Conservation (phyloP, 2,888 invertebrate species). For the Agrenia bidenticulata region DNA sequence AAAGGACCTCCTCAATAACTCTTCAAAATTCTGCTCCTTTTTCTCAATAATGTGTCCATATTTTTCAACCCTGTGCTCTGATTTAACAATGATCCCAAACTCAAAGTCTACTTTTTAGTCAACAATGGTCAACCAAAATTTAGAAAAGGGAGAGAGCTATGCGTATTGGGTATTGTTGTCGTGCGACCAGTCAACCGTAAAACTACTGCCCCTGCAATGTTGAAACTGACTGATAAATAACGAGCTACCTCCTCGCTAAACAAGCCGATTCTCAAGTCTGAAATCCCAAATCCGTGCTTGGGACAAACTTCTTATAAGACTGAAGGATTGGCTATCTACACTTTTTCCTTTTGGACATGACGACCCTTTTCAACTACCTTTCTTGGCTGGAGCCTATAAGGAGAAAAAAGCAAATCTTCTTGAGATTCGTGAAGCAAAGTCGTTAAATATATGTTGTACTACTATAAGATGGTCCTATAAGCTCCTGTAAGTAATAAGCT, state of each 20-base stretch:
- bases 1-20: background rate
- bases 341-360: too few relatives aligned
- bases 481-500: background rate
- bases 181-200: conserved; percentile 37
- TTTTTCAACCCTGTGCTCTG: conserved; percentile 15
- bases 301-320: background rate
- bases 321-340: too few relatives aligned
- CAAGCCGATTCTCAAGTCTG: conserved; percentile 9
- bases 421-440: too few relatives aligned
- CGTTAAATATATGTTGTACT: too few relatives aligned
- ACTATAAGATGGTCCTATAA: too few relatives aligned
- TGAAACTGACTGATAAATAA: background rate
- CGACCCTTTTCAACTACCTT: too few relatives aligned
- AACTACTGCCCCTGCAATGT: conserved; percentile 27
- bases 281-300: conserved; percentile 10
- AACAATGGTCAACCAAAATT: background rate
- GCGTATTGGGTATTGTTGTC: conserved; percentile 16
- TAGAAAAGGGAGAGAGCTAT: background rate
- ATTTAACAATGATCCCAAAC: background rate
- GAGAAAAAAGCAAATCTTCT: too few relatives aligned
- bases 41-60: conserved; percentile 7
- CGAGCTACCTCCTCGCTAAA: conserved; percentile 5
- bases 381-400: too few relatives aligned
- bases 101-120: background rate
- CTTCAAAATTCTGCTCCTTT: conserved; percentile 1